phyloP scores from a whole-genome alignment of 1,140 invertebrate genomes.

The Sinella curviseta region DNA sequence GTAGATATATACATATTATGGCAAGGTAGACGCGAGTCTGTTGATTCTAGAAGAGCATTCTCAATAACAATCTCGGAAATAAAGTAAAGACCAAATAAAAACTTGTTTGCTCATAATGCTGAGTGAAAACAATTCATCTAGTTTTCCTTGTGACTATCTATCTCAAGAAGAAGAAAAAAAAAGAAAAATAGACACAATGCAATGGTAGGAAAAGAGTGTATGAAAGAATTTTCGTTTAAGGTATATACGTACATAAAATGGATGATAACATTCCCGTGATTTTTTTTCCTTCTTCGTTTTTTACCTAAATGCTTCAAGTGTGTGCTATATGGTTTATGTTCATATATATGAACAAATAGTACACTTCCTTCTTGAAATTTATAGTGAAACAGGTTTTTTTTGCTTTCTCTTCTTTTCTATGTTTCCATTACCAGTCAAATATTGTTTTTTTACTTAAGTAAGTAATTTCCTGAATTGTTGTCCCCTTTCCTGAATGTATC shows the following conservation, averaged over 20 bases:
- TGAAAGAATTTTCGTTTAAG: conserved; percentile 1
- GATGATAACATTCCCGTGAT: conserved; percentile 7
- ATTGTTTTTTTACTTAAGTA: conserved; percentile 26
- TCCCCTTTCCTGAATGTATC: conserved; percentile 1
- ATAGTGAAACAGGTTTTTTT: background rate
- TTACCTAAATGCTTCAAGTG: background rate
- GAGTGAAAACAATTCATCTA: conserved; percentile 19
- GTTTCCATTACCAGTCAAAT: conserved; percentile 4
- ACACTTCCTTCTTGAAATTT: background rate
- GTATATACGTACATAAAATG: conserved; percentile 2
- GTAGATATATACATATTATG: no score
- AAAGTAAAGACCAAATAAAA: conserved; percentile 22
- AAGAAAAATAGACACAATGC: background rate
- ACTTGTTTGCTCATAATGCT: conserved; percentile 26
- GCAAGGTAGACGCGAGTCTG: background rate
- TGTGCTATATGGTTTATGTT: background rate
- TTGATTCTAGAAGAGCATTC: conserved; percentile 15
- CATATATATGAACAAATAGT: background rate
- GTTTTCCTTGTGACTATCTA: background rate
- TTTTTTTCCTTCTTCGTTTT: background rate
- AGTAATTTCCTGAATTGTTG: conserved; percentile 26
- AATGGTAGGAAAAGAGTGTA: background rate
- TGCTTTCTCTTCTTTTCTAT: background rate
- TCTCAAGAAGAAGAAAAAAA: background rate
- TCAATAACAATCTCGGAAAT: conserved; percentile 16